Conservation (phyloP, 2,113 vertebrate genomes). For the Tringa solitaria region DNA sequence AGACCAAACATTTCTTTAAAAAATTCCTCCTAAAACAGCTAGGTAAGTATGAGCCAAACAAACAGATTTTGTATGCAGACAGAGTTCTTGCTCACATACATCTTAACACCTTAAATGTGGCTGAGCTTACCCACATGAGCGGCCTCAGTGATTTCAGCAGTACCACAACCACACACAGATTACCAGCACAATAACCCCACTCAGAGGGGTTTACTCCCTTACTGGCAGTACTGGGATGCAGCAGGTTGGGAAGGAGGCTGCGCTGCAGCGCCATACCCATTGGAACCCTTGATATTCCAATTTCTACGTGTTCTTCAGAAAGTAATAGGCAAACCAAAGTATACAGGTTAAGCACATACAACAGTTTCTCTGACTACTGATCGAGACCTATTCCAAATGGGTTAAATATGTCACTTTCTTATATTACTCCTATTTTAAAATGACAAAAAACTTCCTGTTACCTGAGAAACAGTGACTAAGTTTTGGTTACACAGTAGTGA, state of each 20-base stretch:
- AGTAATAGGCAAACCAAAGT: background rate
- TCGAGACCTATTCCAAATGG: background rate
- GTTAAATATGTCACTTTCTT: background rate
- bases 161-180: background rate
- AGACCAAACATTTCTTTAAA: background rate
- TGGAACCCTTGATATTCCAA: rapidly evolving
- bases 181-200: rapidly evolving
- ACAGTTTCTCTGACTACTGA: background rate
- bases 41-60: background rate
- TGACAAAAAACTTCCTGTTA: background rate
- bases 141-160: background rate
- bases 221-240: rapidly evolving
- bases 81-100: background rate
- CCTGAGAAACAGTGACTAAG: background rate
- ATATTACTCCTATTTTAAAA: background rate
- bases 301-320: background rate
- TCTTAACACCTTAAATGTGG: background rate
- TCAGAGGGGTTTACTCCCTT: background rate
- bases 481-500: background rate
- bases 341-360: rapidly evolving
- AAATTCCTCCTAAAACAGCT: background rate
- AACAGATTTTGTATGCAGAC: background rate
- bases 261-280: background rate
- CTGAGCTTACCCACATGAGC: background rate
- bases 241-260: background rate